Percentiles rank a stretch among this genome's conserved stretches.
Conservation (phyloP, 2,113 vertebrate genomes). For the Sinocyclocheilus rhinocerous region DNA sequence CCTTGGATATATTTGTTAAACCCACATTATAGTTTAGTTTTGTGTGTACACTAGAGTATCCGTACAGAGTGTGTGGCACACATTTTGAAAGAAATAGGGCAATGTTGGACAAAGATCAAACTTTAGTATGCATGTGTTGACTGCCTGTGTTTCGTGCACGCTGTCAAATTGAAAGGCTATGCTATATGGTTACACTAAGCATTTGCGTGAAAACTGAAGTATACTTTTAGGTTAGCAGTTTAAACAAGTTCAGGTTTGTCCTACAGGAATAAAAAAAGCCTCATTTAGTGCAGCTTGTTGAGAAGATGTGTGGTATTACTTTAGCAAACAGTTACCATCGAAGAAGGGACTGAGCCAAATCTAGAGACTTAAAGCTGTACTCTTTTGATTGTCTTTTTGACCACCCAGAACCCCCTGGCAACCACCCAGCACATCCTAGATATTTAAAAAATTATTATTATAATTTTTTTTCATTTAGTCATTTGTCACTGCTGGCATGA, state of each 20-base stretch:
- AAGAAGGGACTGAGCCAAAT: background rate
- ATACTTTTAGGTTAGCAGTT: background rate
- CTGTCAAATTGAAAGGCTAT: background rate
- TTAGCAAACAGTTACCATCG: background rate
- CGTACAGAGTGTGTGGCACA: background rate
- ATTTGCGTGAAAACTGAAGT: background rate
- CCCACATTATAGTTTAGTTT: background rate
- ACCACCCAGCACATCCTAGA: background rate
- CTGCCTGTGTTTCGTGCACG: background rate
- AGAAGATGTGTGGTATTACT: background rate
- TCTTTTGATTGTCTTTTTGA: background rate
- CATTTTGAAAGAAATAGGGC: background rate
- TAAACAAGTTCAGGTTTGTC: background rate
- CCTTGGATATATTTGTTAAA: background rate
- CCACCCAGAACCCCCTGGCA: background rate
- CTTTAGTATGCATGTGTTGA: too few species aligned
- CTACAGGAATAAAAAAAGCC: background rate
- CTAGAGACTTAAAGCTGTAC: background rate
- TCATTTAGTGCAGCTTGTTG: too few species aligned
- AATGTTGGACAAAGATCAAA: background rate
- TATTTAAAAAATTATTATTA: background rate
- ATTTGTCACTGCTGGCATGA: background rate
- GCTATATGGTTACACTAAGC: background rate
- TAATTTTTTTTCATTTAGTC: background rate
- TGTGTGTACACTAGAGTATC: too few species aligned